These are phyloP conservation scores for Sebastolobus altivelis DNA, from an alignment of 2,797 vertebrate genomes.

Conservation along the genomic window DNA sequence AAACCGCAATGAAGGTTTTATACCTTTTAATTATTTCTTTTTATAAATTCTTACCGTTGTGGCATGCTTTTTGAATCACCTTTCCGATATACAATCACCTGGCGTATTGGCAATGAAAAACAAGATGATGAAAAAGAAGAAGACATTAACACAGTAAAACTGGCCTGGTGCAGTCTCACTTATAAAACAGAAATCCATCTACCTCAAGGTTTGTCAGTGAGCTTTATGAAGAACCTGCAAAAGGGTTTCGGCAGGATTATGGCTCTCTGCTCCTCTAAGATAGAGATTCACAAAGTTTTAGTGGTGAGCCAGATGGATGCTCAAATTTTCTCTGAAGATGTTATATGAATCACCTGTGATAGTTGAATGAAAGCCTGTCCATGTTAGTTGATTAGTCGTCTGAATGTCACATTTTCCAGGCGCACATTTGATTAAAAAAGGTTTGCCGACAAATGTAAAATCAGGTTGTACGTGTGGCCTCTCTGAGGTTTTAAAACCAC, in stretches of 20 bases:
- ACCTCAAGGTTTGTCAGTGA: conserved; percentile 2
- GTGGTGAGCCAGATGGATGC: conserved; percentile 19
- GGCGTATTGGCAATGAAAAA: not conserved
- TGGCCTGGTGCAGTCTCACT: not conserved
- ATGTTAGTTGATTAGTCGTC: not conserved
- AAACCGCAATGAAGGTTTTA: not conserved
- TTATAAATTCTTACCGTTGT: not conserved
- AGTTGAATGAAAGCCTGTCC: not conserved
- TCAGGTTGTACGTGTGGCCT: not conserved
- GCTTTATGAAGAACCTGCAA: conserved; percentile 17
- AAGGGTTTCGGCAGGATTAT: conserved; percentile 3
- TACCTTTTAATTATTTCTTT: not conserved
- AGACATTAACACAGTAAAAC: conserved; percentile 14
- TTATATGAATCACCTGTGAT: not conserved
- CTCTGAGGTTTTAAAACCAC: conserved; percentile 15
- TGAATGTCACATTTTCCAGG: not conserved
- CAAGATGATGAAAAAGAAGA: not conserved
- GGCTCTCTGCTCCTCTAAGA: conserved; percentile 4
- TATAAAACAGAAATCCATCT: conserved; percentile 19
- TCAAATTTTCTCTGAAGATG: not conserved
- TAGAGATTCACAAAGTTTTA: conserved; percentile 23
- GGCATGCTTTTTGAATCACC: not conserved
- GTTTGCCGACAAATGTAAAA: conserved; percentile 26
- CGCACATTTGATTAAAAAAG: not conserved
- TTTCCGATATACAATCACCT: conserved; percentile 2